A percentile compares a stretch with the other conserved stretches of the same genome.
phyloP scores from a whole-genome alignment of 2,113 vertebrate species.

The Xiphorhynchus elegans region DNA sequence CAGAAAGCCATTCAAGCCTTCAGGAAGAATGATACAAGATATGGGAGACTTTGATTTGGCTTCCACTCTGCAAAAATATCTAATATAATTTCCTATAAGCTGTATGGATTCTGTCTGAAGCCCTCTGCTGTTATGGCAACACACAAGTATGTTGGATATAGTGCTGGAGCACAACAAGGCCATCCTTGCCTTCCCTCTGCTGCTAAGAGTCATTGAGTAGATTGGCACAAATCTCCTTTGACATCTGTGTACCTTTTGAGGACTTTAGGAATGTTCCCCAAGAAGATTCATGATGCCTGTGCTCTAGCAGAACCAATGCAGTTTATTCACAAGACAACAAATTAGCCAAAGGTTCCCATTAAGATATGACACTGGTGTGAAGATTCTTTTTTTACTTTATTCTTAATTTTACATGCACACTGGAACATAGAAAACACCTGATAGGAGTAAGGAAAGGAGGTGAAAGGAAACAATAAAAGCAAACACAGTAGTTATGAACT shows the following conservation, averaged over 20 bases:
- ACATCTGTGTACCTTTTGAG: not conserved
- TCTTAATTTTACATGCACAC: not conserved
- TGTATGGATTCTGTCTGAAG: not conserved
- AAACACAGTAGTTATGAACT: not conserved
- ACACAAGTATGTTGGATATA: not conserved
- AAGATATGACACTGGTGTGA: not conserved
- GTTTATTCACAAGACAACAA: not conserved
- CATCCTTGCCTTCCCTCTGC: not conserved
- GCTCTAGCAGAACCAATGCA: not conserved
- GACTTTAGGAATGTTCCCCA: not conserved
- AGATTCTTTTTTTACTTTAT: not conserved
- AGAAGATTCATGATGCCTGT: not conserved
- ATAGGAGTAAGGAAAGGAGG: not conserved
- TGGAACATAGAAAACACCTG: not conserved
- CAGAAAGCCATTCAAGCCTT: not conserved
- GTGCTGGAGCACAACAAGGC: not conserved
- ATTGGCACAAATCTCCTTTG: not conserved
- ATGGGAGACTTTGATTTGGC: not conserved
- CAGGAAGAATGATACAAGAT: not conserved
- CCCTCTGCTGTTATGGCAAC: not conserved
- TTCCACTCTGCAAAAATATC: not conserved
- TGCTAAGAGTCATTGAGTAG: not conserved
- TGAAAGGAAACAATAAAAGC: not conserved
- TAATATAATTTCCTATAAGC: not conserved
- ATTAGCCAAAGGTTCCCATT: not conserved